Evolutionary conservation across 2,888 invertebrate genomes (phyloP), one percentile per base, ranked within the genome.

Genomic region (Desoria tigrina): DNA sequence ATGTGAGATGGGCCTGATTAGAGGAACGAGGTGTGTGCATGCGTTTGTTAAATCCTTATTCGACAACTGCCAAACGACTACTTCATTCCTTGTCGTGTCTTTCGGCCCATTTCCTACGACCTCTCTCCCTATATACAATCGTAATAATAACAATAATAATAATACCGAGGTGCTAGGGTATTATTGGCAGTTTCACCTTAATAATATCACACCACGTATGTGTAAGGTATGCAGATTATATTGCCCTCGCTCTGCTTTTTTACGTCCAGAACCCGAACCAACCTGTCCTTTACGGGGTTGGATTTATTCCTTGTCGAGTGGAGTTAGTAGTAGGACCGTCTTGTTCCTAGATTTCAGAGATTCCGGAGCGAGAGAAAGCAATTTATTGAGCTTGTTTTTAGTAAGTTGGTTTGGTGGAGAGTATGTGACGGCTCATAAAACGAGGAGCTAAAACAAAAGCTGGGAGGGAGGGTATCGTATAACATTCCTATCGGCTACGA

Each of bases 381-480:
- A 45, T 45, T 45, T 45, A 45, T 45, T 45, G 45, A 45, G 18
- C 45, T 9, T 21, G 21, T 21, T 45, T 9, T 6, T 32, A 7
- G 11, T 32, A 32, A 4, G 11, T 11, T 32, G 32, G 32, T n/a
- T n/a, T n/a, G n/a, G n/a, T n/a, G n/a, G n/a, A n/a, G n/a, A n/a
- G 16, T 9, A 16, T 51, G 24, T 18, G 51, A 21, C 26, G 26
- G 24, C 72, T 71, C 73, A 73, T 75, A 75, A 75, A 74, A 75
- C 71, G 70, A 74, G 70, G 71, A 73, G 73, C 68, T 74, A 68
- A 73, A 75, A 74, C 71, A 66, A 75, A 74, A 71, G 61, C 65
- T 64, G n/a, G n/a, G n/a, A n/a, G n/a, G n/a, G n/a, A 58, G 57
- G 63, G 51, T 70, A 71, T 71, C 71, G 60, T 66, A 63, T 69